Conservation (phyloP, 2,797 vertebrate genomes). For the Discoglossus pictus region DNA sequence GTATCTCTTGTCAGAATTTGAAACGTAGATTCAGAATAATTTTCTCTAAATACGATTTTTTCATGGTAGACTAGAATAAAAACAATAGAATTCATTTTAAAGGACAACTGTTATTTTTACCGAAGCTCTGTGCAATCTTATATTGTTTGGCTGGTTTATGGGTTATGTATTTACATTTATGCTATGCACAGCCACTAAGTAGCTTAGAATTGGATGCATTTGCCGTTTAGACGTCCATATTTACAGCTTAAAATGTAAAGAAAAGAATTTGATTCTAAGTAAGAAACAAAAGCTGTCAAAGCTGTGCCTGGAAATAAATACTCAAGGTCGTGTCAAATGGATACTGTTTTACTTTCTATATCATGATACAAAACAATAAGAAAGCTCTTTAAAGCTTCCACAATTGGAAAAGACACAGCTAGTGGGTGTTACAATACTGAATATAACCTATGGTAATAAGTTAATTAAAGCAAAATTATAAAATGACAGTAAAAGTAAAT, state of each 20-base stretch:
- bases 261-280: slow-evolving; percentile 26
- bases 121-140: slow-evolving; percentile 17
- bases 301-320: slow-evolving; percentile 28
- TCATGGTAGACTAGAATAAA: not conserved
- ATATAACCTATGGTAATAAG: too few species aligned
- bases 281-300: slow-evolving; percentile 36
- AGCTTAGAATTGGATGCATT: slow-evolving; percentile 28
- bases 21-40: too few species aligned
- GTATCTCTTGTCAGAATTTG: too few species aligned
- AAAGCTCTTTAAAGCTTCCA: slow-evolving; percentile 5
- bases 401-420: slow-evolving; percentile 8
- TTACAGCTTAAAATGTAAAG: slow-evolving; percentile 43
- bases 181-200: slow-evolving; percentile 33
- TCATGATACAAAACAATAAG: slow-evolving; percentile 10
- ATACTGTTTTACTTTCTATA: slow-evolving; percentile 11
- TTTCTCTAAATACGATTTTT: not conserved
- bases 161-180: slow-evolving; percentile 32
- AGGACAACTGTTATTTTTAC: slow-evolving; percentile 30
- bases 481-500: too few species aligned
- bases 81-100: slow-evolving; percentile 16
- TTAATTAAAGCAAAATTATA: too few species aligned
- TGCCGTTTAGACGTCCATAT: slow-evolving; percentile 44
- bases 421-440: not conserved
- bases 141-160: slow-evolving; percentile 32
- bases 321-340: slow-evolving; percentile 40